phyloP scores from a whole-genome alignment of 2,797 vertebrate genomes.

The Megalops cyprinoides region DNA sequence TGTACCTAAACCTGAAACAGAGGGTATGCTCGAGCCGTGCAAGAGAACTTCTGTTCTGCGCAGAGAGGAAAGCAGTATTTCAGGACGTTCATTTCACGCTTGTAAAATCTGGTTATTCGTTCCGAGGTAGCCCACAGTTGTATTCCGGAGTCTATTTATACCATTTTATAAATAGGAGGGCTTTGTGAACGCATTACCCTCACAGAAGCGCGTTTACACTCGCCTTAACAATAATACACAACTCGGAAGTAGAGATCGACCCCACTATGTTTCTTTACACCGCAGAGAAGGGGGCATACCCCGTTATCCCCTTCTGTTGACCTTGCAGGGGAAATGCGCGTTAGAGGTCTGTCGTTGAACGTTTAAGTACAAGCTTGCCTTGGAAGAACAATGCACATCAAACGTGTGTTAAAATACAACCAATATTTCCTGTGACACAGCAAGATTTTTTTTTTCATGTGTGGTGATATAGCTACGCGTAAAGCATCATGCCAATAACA shows the following conservation, averaged over 20 bases:
- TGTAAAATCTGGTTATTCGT: slow-evolving; percentile 10
- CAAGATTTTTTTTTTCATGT: neutral
- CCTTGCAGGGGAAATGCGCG: slow-evolving; percentile 53
- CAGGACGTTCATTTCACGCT: neutral
- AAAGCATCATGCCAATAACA: neutral
- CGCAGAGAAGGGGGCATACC: slow-evolving; percentile 51
- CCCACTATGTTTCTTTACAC: slow-evolving; percentile 39
- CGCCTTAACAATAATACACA: slow-evolving; percentile 12
- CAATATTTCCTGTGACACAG: no score
- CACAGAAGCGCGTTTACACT: slow-evolving; percentile 29
- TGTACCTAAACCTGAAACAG: no score
- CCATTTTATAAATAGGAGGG: slow-evolving; percentile 28
- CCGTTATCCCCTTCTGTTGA: slow-evolving; percentile 54
- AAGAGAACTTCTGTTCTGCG: neutral
- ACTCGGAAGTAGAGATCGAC: slow-evolving; percentile 23
- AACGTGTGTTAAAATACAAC: neutral
- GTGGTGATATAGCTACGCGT: neutral
- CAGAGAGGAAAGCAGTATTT: neutral
- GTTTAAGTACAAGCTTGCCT: neutral
- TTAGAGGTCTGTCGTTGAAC: slow-evolving; percentile 4
- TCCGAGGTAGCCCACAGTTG: slow-evolving; percentile 5
- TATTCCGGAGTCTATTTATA: slow-evolving; percentile 26
- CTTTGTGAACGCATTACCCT: slow-evolving; percentile 33
- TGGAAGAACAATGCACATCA: neutral
- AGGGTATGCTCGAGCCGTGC: neutral